A percentile compares a stretch with the other conserved stretches of the same genome.
phyloP scores from a whole-genome alignment of 2,113 vertebrate genomes.

The Brachirus orientalis region DNA sequence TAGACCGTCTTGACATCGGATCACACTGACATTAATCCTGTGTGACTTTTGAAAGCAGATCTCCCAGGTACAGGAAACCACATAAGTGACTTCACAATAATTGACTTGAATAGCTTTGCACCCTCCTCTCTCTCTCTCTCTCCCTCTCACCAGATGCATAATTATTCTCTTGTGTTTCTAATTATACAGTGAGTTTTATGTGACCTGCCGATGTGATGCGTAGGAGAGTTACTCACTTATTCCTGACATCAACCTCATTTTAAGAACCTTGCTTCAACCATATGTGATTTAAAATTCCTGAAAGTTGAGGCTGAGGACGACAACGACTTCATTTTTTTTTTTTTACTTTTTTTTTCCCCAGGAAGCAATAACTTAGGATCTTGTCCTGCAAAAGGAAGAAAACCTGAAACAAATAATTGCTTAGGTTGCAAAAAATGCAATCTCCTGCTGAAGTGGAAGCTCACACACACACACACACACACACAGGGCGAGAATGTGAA shows the following conservation, averaged over 20 bases:
- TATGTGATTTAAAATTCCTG: constrained; percentile 41
- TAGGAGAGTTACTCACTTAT: constrained; percentile 78
- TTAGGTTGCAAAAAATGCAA: constrained; percentile 69
- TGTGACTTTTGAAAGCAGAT: constrained; percentile 64
- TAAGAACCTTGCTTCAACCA: constrained; percentile 32
- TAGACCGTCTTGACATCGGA: constrained; percentile 59
- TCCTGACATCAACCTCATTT: constrained; percentile 58
- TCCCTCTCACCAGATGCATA: constrained; percentile 74
- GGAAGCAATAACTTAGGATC: constrained; percentile 77
- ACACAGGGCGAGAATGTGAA: constrained; percentile 47
- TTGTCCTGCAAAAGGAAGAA: constrained; percentile 52
- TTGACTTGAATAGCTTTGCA: constrained; percentile 78
- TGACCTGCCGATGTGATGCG: constrained; percentile 68
- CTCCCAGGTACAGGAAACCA: constrained; percentile 75
- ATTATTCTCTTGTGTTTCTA: constrained; percentile 82
- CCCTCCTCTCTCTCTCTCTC: constrained; percentile 66
- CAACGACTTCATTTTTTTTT: too few species aligned
- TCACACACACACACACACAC: constrained; percentile 3
- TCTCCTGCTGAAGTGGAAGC: constrained; percentile 50
- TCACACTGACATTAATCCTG: constrained; percentile 39
- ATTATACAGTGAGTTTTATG: constrained; percentile 78
- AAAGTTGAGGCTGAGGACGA: too few species aligned
- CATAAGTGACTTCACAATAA: constrained; percentile 78
- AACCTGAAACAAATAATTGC: constrained; percentile 65
- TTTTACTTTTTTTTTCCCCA: constrained; percentile 17